Conservation (phyloP, 2,797 vertebrate species). For the Acrocephalus scirpaceus region DNA sequence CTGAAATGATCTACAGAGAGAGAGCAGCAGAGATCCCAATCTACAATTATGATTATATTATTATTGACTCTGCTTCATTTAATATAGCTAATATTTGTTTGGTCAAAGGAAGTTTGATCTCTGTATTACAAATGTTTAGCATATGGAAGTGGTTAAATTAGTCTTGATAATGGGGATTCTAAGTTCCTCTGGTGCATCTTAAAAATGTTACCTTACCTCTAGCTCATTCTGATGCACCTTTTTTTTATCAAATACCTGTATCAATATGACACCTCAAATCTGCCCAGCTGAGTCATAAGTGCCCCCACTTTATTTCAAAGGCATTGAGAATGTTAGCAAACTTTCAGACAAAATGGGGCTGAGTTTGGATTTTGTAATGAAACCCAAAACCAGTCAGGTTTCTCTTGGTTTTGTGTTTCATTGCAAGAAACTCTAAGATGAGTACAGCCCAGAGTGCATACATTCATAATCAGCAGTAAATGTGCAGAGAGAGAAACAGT, state of each 20-base stretch:
- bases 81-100: background rate
- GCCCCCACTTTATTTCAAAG: constrained; percentile 10
- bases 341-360: background rate
- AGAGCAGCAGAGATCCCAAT: background rate
- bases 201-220: background rate
- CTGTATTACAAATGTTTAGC: background rate
- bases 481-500: constrained; percentile 25
- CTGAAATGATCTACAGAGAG: background rate
- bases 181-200: background rate
- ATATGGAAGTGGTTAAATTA: background rate
- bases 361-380: constrained; percentile 45
- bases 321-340: background rate
- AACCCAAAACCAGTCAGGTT: constrained; percentile 49
- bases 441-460: background rate
- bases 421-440: constrained; percentile 21
- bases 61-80: background rate
- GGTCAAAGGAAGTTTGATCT: background rate
- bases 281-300: background rate
- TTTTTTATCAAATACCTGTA: background rate
- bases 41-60: background rate
- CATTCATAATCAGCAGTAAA: constrained; percentile 53
- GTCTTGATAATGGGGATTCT: background rate
- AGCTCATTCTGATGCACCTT: background rate
- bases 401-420: constrained; percentile 68
- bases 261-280: constrained; percentile 3